Percentiles rank a stretch among this genome's conserved stretches.
Evolutionary conservation across 2,888 invertebrate genomes (phyloP).

Genomic region (Idaea aversata): DNA sequence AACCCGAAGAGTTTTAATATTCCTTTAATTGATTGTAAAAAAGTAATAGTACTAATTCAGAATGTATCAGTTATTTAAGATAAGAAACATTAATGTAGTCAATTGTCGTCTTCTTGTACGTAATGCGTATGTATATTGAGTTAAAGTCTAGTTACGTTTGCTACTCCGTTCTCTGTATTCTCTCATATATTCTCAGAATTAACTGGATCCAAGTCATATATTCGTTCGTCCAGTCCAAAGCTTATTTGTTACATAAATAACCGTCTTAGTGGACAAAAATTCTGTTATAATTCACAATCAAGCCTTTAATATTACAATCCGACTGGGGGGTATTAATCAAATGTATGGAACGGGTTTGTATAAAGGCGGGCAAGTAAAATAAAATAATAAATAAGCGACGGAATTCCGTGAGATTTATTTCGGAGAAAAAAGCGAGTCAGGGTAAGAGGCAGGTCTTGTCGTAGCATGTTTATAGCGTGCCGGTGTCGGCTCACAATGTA

Average conservation of each 20-base stretch:
- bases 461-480: conserved; percentile 67
- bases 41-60: conserved; percentile 24
- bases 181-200: conserved; percentile 28
- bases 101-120: neutral
- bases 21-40: conserved; percentile 56
- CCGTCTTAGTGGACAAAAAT: conserved; percentile 66
- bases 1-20: conserved; percentile 49
- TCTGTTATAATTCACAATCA: conserved; percentile 70
- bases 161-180: conserved; percentile 11
- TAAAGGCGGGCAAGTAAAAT: conserved; percentile 72
- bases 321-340: conserved; percentile 70
- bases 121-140: neutral
- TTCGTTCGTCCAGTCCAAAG: conserved; percentile 37
- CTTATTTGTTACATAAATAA: conserved; percentile 65
- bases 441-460: conserved; percentile 71
- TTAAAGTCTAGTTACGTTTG: neutral
- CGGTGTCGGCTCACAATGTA: conserved; percentile 65
- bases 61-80: neutral
- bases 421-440: conserved; percentile 67
- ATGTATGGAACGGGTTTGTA: conserved; percentile 70
- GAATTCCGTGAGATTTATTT: conserved; percentile 77
- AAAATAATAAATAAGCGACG: conserved; percentile 77
- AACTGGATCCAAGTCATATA: conserved; percentile 36
- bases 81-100: neutral
- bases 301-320: conserved; percentile 65